These are phyloP conservation scores for Botia almorhae DNA, from an alignment of 2,797 vertebrate species.

Conservation along the genomic window DNA sequence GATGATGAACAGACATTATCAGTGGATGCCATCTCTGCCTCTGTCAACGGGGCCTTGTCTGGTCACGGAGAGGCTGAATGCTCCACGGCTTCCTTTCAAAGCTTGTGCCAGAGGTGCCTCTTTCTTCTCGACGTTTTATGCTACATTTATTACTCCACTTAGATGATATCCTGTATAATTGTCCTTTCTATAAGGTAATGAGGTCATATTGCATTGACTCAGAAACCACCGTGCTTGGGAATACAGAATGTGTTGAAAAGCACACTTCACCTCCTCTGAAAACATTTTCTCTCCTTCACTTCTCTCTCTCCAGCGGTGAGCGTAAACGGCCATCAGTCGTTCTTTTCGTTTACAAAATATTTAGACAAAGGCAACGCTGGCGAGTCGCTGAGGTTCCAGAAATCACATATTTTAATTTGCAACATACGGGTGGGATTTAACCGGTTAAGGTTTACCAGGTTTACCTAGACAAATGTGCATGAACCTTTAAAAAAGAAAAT, in stretches of 20 bases:
- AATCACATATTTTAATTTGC: neutral
- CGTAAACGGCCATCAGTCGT: constrained; percentile 31
- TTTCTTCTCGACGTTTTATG: constrained; percentile 71
- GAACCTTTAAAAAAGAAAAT: too few relatives aligned
- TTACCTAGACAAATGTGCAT: too few relatives aligned
- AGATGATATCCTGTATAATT: constrained; percentile 73
- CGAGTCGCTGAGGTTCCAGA: constrained; percentile 41
- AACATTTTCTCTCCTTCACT: constrained; percentile 46
- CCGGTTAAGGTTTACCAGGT: too few relatives aligned
- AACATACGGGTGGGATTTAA: too few relatives aligned
- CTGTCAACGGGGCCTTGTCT: constrained; percentile 74
- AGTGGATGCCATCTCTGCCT: constrained; percentile 76
- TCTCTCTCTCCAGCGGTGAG: constrained; percentile 32
- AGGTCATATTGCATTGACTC: constrained; percentile 72
- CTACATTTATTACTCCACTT: constrained; percentile 77
- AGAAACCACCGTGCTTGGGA: constrained; percentile 65
- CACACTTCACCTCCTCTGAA: constrained; percentile 61
- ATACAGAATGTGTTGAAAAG: constrained; percentile 69
- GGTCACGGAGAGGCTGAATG: constrained; percentile 68
- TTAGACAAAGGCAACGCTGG: neutral
- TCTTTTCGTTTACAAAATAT: constrained; percentile 18
- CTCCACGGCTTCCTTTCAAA: constrained; percentile 74
- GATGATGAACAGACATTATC: constrained; percentile 79
- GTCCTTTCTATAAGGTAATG: constrained; percentile 57
- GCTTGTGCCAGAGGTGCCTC: constrained; percentile 64